Evolutionary conservation across 2,888 invertebrate species (phyloP).

Genomic region (Euzetes globulus): DNA sequence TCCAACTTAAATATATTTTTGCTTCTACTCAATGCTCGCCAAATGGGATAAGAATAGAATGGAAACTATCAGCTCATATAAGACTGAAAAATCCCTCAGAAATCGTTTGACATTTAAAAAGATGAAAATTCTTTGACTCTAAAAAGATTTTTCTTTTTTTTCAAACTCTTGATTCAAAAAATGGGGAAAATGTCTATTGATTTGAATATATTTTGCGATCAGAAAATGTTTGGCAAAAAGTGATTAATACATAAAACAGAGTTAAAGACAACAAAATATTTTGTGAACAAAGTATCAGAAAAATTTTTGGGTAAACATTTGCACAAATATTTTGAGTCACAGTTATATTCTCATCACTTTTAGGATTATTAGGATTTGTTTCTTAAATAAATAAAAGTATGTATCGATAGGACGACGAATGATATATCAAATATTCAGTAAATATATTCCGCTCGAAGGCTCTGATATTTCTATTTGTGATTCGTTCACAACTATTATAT

Average conservation of each 20-base stretch:
- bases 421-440: not conserved
- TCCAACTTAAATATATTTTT: not conserved
- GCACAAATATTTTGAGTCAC: no score
- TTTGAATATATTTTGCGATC: no score
- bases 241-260: no score
- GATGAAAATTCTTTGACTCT: not conserved
- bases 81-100: not conserved
- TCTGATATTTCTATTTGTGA: constrained; percentile 7
- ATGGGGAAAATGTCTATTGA: not conserved
- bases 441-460: not conserved
- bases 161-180: not conserved
- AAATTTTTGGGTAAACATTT: no score
- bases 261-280: no score
- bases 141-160: not conserved
- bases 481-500: not conserved
- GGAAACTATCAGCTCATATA: not conserved
- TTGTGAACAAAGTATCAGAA: no score
- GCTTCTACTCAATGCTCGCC: not conserved
- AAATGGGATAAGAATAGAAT: constrained; percentile 15
- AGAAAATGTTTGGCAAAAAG: no score
- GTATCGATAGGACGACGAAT: not conserved
- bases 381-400: not conserved
- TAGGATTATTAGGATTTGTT: not conserved
- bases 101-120: constrained; percentile 13
- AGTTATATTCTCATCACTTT: not conserved